These are phyloP conservation scores for Episyrphus balteatus DNA, from an alignment of 1,140 invertebrate species.

Conservation along the genomic window DNA sequence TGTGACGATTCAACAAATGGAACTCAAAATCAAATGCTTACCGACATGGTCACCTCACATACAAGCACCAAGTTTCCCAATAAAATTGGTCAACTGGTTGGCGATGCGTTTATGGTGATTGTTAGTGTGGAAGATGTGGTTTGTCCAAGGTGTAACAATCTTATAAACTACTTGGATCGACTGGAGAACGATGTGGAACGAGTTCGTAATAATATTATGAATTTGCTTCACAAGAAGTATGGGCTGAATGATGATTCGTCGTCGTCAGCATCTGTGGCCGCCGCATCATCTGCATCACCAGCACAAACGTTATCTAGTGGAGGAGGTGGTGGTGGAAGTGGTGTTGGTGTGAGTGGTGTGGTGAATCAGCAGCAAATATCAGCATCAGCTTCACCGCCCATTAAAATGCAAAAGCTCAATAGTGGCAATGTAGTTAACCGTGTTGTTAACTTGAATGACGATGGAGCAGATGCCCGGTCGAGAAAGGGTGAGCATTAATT, in stretches of 20 bases:
- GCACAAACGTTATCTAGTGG: neutral
- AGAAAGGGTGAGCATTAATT: neutral
- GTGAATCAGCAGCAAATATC: neutral
- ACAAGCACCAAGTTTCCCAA: conserved; percentile 34
- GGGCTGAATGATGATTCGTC: conserved; percentile 26
- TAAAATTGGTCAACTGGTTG: conserved; percentile 33
- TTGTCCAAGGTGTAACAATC: conserved; percentile 33
- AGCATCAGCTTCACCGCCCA: conserved; percentile 12
- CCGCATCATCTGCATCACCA: neutral
- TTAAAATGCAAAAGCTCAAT: conserved; percentile 30
- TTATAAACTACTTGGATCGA: conserved; percentile 35
- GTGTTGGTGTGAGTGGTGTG: too few relatives aligned
- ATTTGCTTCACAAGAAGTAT: conserved; percentile 34
- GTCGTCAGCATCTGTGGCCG: neutral
- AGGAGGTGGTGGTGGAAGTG: too few relatives aligned
- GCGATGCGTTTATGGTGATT: conserved; percentile 34
- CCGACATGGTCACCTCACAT: conserved; percentile 29
- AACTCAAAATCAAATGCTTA: conserved; percentile 18
- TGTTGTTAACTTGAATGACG: conserved; percentile 15
- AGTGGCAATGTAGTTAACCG: conserved; percentile 17
- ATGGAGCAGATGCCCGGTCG: conserved; percentile 1
- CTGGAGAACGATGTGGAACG: conserved; percentile 34
- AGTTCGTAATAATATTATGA: conserved; percentile 29
- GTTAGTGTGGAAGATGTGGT: conserved; percentile 33
- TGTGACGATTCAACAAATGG: conserved; percentile 23